Evolutionary conservation across 2,888 invertebrate species (phyloP), one percentile per base, ranked within the genome.

Genomic region (Rhodophaea formosa): DNA sequence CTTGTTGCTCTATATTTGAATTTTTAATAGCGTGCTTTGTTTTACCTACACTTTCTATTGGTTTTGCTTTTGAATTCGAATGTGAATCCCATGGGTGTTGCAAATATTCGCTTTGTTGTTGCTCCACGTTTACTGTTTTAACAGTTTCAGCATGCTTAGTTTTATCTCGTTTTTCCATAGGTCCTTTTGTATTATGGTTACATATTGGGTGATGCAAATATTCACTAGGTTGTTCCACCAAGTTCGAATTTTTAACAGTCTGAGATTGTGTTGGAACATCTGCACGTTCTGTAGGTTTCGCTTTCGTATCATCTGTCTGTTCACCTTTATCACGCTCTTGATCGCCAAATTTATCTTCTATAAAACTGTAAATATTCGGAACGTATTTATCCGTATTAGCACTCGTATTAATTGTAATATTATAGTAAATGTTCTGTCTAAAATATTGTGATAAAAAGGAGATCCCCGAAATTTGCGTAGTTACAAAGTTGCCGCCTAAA

Each of bases 321-420:
- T 51, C 51, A 17, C 51, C 8, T 35, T 10, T 35, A 15, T 10
- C 35, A 16, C 39, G 35, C 15, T 51, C 51, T 12, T 51, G 51
- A n/a, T 65, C 58, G 60, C 56, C 43, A 59, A 59, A 60, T 39
- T 23, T 45, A 35, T 57, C 12, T 46, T 23, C 29, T 54, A 53
- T 17, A 3, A 51, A 51, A 35, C 51, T 51, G 14, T 46, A 14
- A 29, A 49, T 12, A 14, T 47, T 7, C 12, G 23, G 23, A 23
- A 23, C n/a, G n/a, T n/a, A n/a, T n/a, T n/a, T n/a, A n/a, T n/a
- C n/a, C n/a, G n/a, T n/a, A n/a, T n/a, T n/a, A n/a, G n/a, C n/a
- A n/a, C n/a, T n/a, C n/a, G n/a, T n/a, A n/a, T n/a, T n/a, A n/a
- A n/a, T n/a, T n/a, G n/a, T n/a, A n/a, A n/a, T n/a, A n/a, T n/a